Base-by-base conservation (phyloP, 2,888 invertebrate genomes). In the Idaea dimidiata region DNA sequence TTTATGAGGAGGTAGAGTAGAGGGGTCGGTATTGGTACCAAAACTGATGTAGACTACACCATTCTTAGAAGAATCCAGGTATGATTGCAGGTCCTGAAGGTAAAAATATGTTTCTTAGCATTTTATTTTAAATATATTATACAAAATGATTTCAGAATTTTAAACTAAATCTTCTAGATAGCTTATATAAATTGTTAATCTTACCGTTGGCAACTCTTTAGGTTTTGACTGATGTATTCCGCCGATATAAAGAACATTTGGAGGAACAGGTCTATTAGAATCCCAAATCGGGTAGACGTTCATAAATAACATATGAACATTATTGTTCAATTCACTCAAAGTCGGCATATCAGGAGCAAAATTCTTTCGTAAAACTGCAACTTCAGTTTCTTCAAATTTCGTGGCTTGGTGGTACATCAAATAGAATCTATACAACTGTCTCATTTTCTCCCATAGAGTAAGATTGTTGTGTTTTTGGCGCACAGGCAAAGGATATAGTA, bases 31-130 rank as follows among this genome's bases (percentile, higher is more conserved):
- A 43, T 88, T 88, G 0, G 91, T 84, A 0, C 92, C 93, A 62
- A 91, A 84, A 68, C 91, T 93, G 58, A 93, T 79, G 64, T 87
- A 90, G 1, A 93, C 82, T 0, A 90, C 88, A 0, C 91, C 93
- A n/a, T 87, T 69, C 53, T 80, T 77, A 0, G 91, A 86, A 1
- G 82, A 79, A 54, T 89, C 84, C 1, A 91, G 66, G 64, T 80
- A 89, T 6, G 68, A 61, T 63, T 88, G 74, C 0, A 91, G 69
- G 7, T 87, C 86, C 87, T 89, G 63, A 31, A 75, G 75, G 17
- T 18, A 59, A 59, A 43, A 14, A 10, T 0, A 17, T 4, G 53
- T 53, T 4, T n/a, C 0, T 53, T 16, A 16, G 53, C 4, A 16
- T 53, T 53, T 16, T n/a, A 4, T 53, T n/a, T 53, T 8, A n/a